phyloP scores from a whole-genome alignment of 2,888 invertebrate genomes.

The Ichneumon xanthorius region DNA sequence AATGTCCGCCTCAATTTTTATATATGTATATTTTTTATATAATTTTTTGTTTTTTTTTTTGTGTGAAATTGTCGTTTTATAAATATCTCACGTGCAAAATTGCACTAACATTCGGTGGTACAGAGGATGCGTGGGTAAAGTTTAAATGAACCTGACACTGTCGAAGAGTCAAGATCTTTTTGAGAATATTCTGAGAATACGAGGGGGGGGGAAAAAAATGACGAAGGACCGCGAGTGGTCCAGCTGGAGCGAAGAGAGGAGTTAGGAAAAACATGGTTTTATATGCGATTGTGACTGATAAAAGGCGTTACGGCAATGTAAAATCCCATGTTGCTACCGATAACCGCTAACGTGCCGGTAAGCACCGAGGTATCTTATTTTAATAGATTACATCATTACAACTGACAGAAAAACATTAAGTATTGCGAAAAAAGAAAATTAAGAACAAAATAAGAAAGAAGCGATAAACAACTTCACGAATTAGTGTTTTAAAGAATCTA shows the following conservation, averaged over 20 bases:
- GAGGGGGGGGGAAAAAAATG: not conserved
- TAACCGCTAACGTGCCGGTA: slow-evolving; percentile 37
- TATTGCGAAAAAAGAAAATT: slow-evolving; percentile 10
- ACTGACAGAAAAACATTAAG: slow-evolving; percentile 8
- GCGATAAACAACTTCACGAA: slow-evolving; percentile 9
- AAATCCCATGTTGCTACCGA: slow-evolving; percentile 59
- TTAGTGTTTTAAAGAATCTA: slow-evolving; percentile 49
- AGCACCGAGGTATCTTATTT: slow-evolving; percentile 34
- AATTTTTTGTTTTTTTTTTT: slow-evolving; percentile 1
- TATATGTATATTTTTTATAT: slow-evolving; percentile 59
- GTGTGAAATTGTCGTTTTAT: slow-evolving; percentile 22
- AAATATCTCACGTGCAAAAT: slow-evolving; percentile 7
- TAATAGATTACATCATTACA: slow-evolving; percentile 39
- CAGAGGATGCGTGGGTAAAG: slow-evolving; percentile 31
- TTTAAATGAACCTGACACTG: not conserved
- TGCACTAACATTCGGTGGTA: slow-evolving; percentile 35
- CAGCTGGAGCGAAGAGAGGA: not conserved
- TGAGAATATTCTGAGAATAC: not conserved
- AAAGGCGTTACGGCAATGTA: slow-evolving; percentile 52
- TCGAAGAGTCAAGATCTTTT: slow-evolving; percentile 19
- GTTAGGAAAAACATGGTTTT: slow-evolving; percentile 58
- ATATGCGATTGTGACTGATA: slow-evolving; percentile 64
- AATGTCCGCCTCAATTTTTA: slow-evolving; percentile 45
- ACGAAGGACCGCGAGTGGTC: not conserved
- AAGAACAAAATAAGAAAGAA: not conserved